Evolutionary conservation across 2,113 vertebrate species (phyloP).

Genomic region (Dicerorhinus sumatrensis): DNA sequence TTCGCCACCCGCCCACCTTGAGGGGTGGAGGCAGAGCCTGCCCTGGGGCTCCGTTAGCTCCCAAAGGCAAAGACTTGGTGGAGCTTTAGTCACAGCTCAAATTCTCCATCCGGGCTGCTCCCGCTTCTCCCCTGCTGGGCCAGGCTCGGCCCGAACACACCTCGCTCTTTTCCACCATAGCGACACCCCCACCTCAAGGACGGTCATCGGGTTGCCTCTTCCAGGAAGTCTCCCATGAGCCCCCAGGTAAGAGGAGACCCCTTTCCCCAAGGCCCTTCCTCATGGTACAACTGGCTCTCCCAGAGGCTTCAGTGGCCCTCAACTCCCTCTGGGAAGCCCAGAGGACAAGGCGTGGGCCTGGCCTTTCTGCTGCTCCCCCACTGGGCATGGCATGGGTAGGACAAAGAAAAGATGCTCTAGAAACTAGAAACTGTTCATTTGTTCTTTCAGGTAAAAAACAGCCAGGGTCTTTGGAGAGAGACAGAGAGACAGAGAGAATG

Average conservation of each 20-base stretch:
- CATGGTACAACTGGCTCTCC: neutral
- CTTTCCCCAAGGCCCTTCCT: neutral
- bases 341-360: neutral
- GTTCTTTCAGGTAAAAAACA: neutral
- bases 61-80: neutral
- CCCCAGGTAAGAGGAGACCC: neutral
- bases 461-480: neutral
- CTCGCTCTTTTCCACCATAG: neutral
- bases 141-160: neutral
- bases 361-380: fast-evolving
- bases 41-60: neutral
- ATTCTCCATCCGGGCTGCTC: neutral
- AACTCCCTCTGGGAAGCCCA: neutral
- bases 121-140: neutral
- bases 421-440: neutral
- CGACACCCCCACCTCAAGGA: fast-evolving
- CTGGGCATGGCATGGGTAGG: neutral
- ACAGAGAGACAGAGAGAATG: neutral
- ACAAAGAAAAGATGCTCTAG: neutral
- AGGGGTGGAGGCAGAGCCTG: neutral
- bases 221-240: neutral
- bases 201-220: neutral
- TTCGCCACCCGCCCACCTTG: neutral
- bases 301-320: neutral
- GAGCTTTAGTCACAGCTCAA: fast-evolving